These are phyloP conservation scores for Stenotaenia linearis DNA, from an alignment of 2,888 invertebrate species.

Conservation along the genomic window DNA sequence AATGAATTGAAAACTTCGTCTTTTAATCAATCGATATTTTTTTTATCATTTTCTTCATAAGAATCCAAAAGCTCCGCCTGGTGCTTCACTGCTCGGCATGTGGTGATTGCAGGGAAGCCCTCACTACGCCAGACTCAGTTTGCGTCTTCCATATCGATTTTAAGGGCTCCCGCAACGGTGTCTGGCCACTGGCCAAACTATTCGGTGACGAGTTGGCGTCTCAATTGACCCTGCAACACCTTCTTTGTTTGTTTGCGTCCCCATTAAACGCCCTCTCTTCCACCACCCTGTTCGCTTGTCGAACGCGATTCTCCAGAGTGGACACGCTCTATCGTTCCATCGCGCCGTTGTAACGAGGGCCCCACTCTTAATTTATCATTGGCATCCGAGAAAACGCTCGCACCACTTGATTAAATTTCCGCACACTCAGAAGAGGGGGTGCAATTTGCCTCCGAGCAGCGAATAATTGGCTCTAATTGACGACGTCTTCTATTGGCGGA, in stretches of 20 bases:
- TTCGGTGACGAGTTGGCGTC: slow-evolving; percentile 3
- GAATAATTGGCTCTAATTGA: slow-evolving; percentile 9
- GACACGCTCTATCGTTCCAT: neutral
- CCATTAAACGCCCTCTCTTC: neutral
- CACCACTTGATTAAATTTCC: neutral
- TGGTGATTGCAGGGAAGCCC: neutral
- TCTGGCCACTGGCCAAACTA: neutral
- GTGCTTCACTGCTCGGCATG: slow-evolving; percentile 5
- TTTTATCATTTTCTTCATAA: neutral
- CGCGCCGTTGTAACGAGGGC: neutral
- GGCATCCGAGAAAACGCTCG: slow-evolving; percentile 3
- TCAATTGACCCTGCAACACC: slow-evolving; percentile 1
- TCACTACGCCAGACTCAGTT: neutral
- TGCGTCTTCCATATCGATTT: neutral
- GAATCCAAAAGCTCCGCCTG: neutral
- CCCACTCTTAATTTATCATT: neutral
- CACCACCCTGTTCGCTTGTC: neutral
- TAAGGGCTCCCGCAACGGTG: neutral
- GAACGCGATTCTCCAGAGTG: neutral
- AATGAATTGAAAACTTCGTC: neutral
- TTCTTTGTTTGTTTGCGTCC: neutral
- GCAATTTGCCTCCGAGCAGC: slow-evolving; percentile 1
- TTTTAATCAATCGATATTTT: neutral
- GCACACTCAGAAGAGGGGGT: neutral
- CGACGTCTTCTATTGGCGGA: slow-evolving; percentile 5